Evolutionary conservation across 2,113 vertebrate species (phyloP), one percentile per base, ranked within the genome.

Genomic region (Pollimyrus isidori): DNA sequence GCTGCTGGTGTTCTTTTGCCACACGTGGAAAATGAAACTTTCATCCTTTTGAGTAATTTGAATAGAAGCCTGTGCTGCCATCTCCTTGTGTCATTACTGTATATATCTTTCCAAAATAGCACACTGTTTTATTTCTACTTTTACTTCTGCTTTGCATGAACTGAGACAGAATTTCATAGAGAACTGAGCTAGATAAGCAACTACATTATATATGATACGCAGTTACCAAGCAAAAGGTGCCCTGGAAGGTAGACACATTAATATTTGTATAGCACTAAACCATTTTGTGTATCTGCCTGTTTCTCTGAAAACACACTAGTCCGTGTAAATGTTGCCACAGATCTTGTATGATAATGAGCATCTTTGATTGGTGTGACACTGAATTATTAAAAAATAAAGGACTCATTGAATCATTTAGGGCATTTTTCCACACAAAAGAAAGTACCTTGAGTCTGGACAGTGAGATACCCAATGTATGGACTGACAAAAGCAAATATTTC

Each of bases 401-500:
- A 91, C 90, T 90, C 56, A 39, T 65, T 84, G 93, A 94, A 91
- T 94, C 92, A 94, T 93, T 92, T 89, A 90, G 88, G 84, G 76
- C 89, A 92, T 90, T 95, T 92, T 94, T 94, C 94, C n/a, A 30
- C 56, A 93, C 89, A 80, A 92, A 90, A 92, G 88, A 87, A 46
- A 46, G 52, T 91, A 90, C 62, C n/a, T 30, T 30, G 62, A 19
- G 76, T 87, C 92, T 82, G 65, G 88, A 30, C 87, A 87, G 92
- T 94, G 92, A 94, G 94, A 91, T 89, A 45, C 56, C 89, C 52
- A 93, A 93, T 86, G 26, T 53, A 49, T 92, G 92, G 90, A 91
- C 53, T 87, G 90, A 92, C 93, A 93, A 95, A 94, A 93, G 90
- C 92, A 93, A 94, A 94, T 90, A 93, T 93, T 94, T 92, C 90